Base-by-base conservation (phyloP, 2,888 invertebrate species). In the Sinodicranocentrus sp. region DNA sequence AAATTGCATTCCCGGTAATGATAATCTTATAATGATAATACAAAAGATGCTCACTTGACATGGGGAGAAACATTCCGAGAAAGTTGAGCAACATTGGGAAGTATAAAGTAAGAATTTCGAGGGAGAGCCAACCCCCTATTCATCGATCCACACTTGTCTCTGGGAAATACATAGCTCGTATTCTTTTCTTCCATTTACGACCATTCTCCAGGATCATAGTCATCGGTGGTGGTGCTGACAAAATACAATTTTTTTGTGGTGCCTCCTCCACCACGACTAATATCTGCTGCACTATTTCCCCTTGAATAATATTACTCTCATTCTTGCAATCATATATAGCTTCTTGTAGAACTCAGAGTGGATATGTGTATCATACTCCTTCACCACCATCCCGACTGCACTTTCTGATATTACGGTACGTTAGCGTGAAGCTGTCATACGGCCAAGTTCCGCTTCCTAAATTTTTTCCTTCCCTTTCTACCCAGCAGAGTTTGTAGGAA, bases 121-220 rank as follows among this genome's bases (percentile, higher is more conserved):
- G 52, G 43, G 26, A 23, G 43, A 23, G 39, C 39, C 57, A 59
- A 21, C 72, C 57, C 72, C 59, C 21, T 23, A 68, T 68, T 25
- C 68, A 68, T 48, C 44, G 48, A 68, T 48, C 44, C 26, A 25
- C n/a, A n/a, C n/a, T 67, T 23, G 15, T 28, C n/a, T 48, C 17
- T 19, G 19, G 68, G 48, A 44, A 68, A 19, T 65, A 21, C 23
- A 23, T 23, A 26, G n/a, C 61, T 17, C 39, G 26, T n/a, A n/a
- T 33, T 28, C 63, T 63, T 39, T 39, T 33, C 61, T 25, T 10
- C 67, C n/a, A 67, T 23, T 43, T 15, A 17, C 23, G n/a, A 33
- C 19, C 63, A 28, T 33, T n/a, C 23, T 2, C n/a, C 63, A 21
- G 17, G 33, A n/a, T 63, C 23, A 33, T 63, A n/a, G 39, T 63